Base-by-base conservation (phyloP, 2,113 vertebrate genomes). In the Trachemys scripta region DNA sequence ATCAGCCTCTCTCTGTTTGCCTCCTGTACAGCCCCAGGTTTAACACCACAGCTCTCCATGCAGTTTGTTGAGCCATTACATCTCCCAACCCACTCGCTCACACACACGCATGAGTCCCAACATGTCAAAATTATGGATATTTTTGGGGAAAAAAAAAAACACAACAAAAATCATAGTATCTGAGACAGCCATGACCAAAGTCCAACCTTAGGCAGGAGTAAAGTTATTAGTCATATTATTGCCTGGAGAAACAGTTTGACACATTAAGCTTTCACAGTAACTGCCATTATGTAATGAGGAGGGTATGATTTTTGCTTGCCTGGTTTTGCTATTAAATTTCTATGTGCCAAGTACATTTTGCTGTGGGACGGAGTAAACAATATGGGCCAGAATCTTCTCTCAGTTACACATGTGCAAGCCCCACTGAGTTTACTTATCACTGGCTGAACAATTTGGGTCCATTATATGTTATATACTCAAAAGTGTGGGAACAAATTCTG, bases 111-210 rank as follows among this genome's bases (percentile, higher is more conserved):
- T 8, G 50, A 84, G 31, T 78, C 84, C 81, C 88, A 72, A 8
- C 1, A 8, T 97, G 97, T 97, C 97, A 97, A 93, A 97, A 92
- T 80, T 92, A 56, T 1, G 91, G 80, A 22, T 87, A 20, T 80
- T 95, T 92, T 80, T 94, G 88, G 91, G 88, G 91, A 76, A 91
- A 72, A 19, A 72, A 93, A 16, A 25, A 57, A 3, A 6, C 57
- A 31, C 87, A 65, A 90, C 49, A 76, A 93, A 96, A 97, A 96
- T 95, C 96, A 97, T 31, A 97, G 96, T 69, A 94, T 29, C 84
- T 92, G 92, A 96, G 96, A 97, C 97, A 97, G 94, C 91, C 93
- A 94, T 96, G 96, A 97, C 97, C 97, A 97, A 97, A 97, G 96
- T 93, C 96, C 97, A 97, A 96, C 96, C 97, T 96, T 95, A 97